These are phyloP conservation scores for Leucania comma DNA, from an alignment of 2,888 invertebrate species.

Conservation along the genomic window DNA sequence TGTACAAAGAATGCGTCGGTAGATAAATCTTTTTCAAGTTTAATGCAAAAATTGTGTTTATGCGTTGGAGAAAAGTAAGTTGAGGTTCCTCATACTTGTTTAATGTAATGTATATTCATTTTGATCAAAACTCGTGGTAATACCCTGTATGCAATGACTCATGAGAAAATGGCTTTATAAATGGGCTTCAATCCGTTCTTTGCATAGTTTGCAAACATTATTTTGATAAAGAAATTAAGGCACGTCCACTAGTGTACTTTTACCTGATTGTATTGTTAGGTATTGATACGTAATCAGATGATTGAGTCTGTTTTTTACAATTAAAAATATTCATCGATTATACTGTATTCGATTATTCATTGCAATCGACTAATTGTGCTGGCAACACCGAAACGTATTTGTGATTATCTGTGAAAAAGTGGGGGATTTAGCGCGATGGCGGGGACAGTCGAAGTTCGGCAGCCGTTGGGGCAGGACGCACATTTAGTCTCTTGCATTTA, in stretches of 20 bases:
- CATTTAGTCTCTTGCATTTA: too few species aligned
- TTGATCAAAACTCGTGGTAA: slow-evolving; percentile 8
- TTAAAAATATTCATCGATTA: too few species aligned
- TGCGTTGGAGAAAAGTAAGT: slow-evolving; percentile 53
- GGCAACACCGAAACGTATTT: too few species aligned
- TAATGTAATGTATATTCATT: slow-evolving; percentile 22
- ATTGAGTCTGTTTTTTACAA: too few species aligned
- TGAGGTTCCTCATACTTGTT: slow-evolving; percentile 45
- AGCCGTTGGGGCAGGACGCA: too few species aligned
- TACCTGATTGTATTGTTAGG: background rate
- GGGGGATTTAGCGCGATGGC: too few species aligned
- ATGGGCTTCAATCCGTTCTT: slow-evolving; percentile 13
- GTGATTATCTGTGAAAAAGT: too few species aligned
- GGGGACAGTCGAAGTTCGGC: too few species aligned
- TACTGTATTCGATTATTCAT: too few species aligned
- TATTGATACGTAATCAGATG: too few species aligned
- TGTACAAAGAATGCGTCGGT: slow-evolving; percentile 68
- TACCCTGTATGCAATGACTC: slow-evolving; percentile 7
- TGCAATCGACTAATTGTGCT: too few species aligned
- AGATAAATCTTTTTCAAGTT: slow-evolving; percentile 77
- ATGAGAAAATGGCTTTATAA: slow-evolving; percentile 13
- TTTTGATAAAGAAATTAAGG: background rate
- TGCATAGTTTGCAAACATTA: background rate
- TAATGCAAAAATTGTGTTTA: slow-evolving; percentile 79
- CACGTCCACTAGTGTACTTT: background rate